A percentile compares a stretch with the other conserved stretches of the same genome.
Evolutionary conservation across 2,797 vertebrate genomes (phyloP).

Genomic region (Parambassis ranga): DNA sequence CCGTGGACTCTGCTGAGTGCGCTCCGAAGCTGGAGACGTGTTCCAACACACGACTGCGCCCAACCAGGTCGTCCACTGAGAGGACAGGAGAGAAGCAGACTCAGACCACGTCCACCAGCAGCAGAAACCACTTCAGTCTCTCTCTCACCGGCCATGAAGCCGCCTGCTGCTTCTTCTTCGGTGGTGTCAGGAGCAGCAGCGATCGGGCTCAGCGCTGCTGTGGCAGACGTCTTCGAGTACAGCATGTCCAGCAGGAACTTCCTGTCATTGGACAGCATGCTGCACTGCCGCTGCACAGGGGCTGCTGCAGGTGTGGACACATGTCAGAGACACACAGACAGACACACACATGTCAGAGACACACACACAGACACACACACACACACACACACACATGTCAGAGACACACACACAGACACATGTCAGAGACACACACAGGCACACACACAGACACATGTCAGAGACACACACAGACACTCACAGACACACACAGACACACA

Average conservation of each 20-base stretch:
- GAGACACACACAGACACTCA: no score
- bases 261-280: conserved; percentile 77
- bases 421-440: no score
- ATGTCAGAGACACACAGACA: background rate
- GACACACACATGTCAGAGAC: background rate
- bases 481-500: background rate
- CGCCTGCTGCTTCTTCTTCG: conserved; percentile 37
- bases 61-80: conserved; percentile 23
- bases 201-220: conserved; percentile 25
- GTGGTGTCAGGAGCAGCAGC: background rate
- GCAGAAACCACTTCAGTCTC: background rate
- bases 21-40: conserved; percentile 51
- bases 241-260: conserved; percentile 84
- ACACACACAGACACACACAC: no score
- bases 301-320: background rate
- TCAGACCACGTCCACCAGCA: no score
- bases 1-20: conserved; percentile 13
- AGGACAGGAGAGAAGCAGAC: background rate
- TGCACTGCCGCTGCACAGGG: conserved; percentile 30
- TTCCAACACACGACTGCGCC: conserved; percentile 30
- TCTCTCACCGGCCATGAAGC: conserved; percentile 6
- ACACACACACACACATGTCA: no score
- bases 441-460: no score
- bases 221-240: conserved; percentile 67
- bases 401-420: no score